A percentile compares a stretch with the other conserved stretches of the same genome.
Conservation (phyloP, 2,113 vertebrate species). For the Stercorarius parasiticus region DNA sequence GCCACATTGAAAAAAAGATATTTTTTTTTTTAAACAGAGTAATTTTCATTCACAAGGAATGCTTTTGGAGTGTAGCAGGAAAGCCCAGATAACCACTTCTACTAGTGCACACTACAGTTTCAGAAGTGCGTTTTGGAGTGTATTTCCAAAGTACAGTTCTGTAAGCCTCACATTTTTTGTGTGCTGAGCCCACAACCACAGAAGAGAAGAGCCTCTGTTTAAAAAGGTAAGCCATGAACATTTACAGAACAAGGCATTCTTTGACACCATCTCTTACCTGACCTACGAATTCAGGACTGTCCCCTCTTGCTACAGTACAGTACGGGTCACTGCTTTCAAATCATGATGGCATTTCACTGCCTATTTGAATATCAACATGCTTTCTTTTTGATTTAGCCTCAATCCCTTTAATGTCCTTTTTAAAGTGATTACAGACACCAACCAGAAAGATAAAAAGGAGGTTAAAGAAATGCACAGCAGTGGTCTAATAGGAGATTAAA, state of each 20-base stretch:
- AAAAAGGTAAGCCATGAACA: conserved; percentile 28
- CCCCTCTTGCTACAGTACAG: conserved; percentile 50
- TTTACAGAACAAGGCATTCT: conserved; percentile 45
- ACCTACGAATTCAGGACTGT: conserved; percentile 49
- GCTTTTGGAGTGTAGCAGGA: not conserved
- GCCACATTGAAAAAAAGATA: not conserved
- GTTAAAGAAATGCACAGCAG: conserved; percentile 47
- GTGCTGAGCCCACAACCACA: conserved; percentile 51
- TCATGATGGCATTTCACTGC: conserved; percentile 56
- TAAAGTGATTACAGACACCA: conserved; percentile 51
- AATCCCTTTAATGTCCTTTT: conserved; percentile 54
- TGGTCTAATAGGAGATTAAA: conserved; percentile 2
- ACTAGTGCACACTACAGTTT: not conserved
- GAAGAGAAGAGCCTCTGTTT: conserved; percentile 55
- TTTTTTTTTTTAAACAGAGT: not conserved
- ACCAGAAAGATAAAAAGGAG: conserved; percentile 58
- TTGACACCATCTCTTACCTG: conserved; percentile 53
- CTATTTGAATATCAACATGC: conserved; percentile 52
- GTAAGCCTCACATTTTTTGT: not conserved
- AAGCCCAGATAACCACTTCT: not conserved
- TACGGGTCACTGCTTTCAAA: conserved; percentile 50
- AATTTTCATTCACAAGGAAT: not conserved
- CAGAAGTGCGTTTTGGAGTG: not conserved
- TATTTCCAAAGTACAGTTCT: conserved; percentile 23
- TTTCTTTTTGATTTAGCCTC: conserved; percentile 62